Evolutionary conservation across 2,797 vertebrate genomes (phyloP).

Genomic region (Gorsachius magnificus): DNA sequence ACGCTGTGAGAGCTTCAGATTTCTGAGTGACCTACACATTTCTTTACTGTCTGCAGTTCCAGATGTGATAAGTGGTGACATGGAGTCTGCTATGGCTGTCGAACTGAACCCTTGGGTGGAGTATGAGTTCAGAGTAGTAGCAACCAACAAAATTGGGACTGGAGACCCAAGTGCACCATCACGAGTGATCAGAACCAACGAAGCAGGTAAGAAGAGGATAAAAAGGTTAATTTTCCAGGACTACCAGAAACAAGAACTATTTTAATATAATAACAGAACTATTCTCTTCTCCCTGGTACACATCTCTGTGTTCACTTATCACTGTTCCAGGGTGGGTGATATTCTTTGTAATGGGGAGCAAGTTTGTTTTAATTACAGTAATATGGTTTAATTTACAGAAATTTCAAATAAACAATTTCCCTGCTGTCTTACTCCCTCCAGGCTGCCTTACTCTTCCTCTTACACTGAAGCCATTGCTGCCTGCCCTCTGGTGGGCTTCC

Average conservation of each 20-base stretch:
- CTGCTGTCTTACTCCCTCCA: background rate
- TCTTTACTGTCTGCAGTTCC: slow-evolving; percentile 81
- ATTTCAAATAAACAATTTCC: background rate
- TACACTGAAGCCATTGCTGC: background rate
- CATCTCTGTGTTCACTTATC: background rate
- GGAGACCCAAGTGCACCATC: slow-evolving; percentile 94
- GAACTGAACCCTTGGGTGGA: slow-evolving; percentile 97
- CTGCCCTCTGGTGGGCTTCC: background rate
- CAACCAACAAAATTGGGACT: slow-evolving; percentile 92
- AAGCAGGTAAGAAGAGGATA: slow-evolving; percentile 85
- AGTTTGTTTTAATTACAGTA: background rate
- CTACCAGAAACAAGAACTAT: background rate
- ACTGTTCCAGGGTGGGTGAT: background rate
- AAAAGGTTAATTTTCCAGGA: background rate
- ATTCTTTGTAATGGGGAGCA: background rate
- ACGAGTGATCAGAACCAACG: slow-evolving; percentile 88
- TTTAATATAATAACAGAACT: background rate
- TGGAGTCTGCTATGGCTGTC: slow-evolving; percentile 96
- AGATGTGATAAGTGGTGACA: slow-evolving; percentile 90
- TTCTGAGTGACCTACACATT: background rate
- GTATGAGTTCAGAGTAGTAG: slow-evolving; percentile 96
- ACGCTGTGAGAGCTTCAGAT: background rate
- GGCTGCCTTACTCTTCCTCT: background rate
- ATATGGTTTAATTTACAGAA: background rate
- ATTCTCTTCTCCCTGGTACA: background rate